These are phyloP conservation scores for Euura lappo DNA, from an alignment of 1,140 invertebrate genomes.

Conservation along the genomic window DNA sequence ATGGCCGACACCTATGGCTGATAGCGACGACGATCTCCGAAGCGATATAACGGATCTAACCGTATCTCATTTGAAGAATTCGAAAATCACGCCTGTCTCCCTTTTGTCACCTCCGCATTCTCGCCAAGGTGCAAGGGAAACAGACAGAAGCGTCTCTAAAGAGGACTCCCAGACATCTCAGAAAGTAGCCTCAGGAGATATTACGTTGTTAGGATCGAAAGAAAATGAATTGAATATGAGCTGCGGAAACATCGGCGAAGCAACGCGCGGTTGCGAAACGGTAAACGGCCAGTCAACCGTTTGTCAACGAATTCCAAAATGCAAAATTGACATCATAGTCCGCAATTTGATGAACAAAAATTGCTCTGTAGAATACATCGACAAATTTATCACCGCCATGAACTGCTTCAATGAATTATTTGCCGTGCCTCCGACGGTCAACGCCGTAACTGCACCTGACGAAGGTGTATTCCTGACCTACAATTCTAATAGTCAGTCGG, in stretches of 20 bases:
- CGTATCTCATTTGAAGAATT: not conserved
- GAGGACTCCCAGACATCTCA: not conserved
- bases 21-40: not conserved
- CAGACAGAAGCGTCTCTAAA: not conserved
- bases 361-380: not conserved
- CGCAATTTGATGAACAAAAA: not conserved
- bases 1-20: not conserved
- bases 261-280: not conserved
- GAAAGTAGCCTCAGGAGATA: too few species aligned
- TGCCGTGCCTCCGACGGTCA: not conserved
- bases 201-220: not conserved
- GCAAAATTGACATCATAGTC: not conserved
- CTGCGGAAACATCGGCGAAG: not conserved
- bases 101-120: not conserved
- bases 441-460: not conserved
- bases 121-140: not conserved
- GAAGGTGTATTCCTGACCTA: not conserved
- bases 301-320: not conserved
- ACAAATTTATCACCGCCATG: not conserved
- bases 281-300: not conserved
- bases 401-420: not conserved
- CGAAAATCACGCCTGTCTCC: not conserved
- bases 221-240: not conserved
- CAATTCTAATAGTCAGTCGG: not conserved
- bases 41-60: not conserved